Base-by-base conservation (phyloP, 2,797 vertebrate genomes). In the Gastrophryne carolinensis region DNA sequence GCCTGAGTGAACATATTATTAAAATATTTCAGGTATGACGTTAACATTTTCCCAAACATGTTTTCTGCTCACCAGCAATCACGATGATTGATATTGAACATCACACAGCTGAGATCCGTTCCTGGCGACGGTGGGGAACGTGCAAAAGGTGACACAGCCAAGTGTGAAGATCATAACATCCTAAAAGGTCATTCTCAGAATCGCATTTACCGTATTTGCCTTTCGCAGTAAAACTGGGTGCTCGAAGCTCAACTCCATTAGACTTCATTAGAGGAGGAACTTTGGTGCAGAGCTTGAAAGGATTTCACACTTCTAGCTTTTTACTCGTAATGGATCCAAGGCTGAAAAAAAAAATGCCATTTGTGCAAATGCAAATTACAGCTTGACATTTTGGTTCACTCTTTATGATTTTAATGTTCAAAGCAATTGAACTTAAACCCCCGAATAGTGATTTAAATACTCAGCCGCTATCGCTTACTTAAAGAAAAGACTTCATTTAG, bases 1-100 rank as follows among this genome's bases (percentile, higher is more conserved):
- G 75, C 75, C 62, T 66, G 50, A 78, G 52, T 78, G 75, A 37
- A 65, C 68, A 78, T 78, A 60, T 52, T 60, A 78, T 72, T 78
- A 72, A 72, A 78, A 78, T 78, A 78, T 78, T 78, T 78, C 66
- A 72, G 75, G 67, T 78, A 78, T 78, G 75, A 78, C 69, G 75
- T 78, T 78, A 78, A 78, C 75, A 78, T 78, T 78, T 78, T 44
- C 63, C 4, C 60, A 78, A 78, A 78, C 75, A 78, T 78, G 68
- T 78, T 71, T 78, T 70, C 60, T 64, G 67, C 52, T 58, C 61
- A 23, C n/a, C 12, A 29, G 67, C 64, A 65, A 78, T 78, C 75
- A 66, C 23, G 47, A 72, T 78, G 75, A 78, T 78, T 72, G 75
- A 78, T 78, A 78, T 32, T 11, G 52, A 78, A 65, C 68, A 72